Base-by-base conservation (phyloP, 2,888 invertebrate genomes). In the Lasioglossum figueresi region DNA sequence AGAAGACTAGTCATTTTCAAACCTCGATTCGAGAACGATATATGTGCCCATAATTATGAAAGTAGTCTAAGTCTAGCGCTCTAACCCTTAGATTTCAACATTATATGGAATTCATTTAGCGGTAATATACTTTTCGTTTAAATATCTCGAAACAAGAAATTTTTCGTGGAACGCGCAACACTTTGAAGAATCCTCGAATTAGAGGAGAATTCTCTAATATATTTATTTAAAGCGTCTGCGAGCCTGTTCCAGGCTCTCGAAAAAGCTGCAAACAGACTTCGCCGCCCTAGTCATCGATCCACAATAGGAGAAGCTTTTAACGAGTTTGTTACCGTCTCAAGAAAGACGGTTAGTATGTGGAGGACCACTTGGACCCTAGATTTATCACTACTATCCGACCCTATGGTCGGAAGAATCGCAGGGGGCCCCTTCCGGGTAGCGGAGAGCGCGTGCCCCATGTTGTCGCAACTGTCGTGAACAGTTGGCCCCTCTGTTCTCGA, bases 401-500 rank as follows among this genome's bases (percentile, higher is more conserved):
- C 10, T 48, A 52, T 23, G 74, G 56, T 4, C 19, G 37, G 6
- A 16, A 16, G n/a, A 56, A 23, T 87, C 80, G 81, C 88, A 88
- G 89, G 88, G 89, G 89, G 88, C 77, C 80, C 71, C 78, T 89
- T 90, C 81, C 85, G 84, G 80, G 52, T 79, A 72, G 78, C 75
- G 79, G 52, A 59, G n/a, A 59, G 88, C 92, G 92, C 93, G 93
- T 92, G 91, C 91, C 91, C 84, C 75, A 52, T 92, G 92, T 92
- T 92, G 91, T 90, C 87, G 89, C 92, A 93, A 92, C 93, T 93
- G 92, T 88, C 90, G 86, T 59, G 79, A 78, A 87, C 90, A 88
- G 90, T 90, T 90, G 90, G 86, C 73, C 70, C 31, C 63, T 78
- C 73, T 79, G 82, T 77, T 75, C 82, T 78, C 85, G 80, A 87